Evolutionary conservation across 2,113 vertebrate genomes (phyloP).

Genomic region (Morone chrysops): DNA sequence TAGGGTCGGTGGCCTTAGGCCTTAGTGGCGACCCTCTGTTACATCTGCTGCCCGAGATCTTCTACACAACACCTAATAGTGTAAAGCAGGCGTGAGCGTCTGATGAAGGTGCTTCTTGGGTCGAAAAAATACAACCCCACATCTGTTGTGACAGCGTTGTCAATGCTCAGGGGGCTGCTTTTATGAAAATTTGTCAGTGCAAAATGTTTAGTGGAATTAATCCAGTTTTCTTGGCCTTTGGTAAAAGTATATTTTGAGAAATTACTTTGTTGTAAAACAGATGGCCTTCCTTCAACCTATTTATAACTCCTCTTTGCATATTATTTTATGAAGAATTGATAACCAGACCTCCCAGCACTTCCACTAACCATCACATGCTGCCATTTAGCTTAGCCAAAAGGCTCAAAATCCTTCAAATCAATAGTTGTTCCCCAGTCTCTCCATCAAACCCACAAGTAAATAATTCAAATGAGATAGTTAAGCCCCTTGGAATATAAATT

Average conservation of each 20-base stretch:
- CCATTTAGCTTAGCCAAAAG: slow-evolving; percentile 80
- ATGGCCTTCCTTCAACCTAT: slow-evolving; percentile 12
- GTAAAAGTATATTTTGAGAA: slow-evolving; percentile 22
- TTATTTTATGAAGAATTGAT: slow-evolving; percentile 52
- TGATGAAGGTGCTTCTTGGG: slow-evolving; percentile 5
- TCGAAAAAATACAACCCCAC: slow-evolving; percentile 27
- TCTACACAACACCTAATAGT: slow-evolving; percentile 1
- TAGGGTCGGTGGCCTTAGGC: slow-evolving; percentile 59
- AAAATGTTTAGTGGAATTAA: slow-evolving; percentile 40
- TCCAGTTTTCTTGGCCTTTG: slow-evolving; percentile 14
- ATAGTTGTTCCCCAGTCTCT: slow-evolving; percentile 77
- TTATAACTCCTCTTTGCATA: slow-evolving; percentile 11
- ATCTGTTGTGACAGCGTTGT: slow-evolving; percentile 42
- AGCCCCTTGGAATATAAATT: slow-evolving; percentile 78
- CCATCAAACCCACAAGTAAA: slow-evolving; percentile 80
- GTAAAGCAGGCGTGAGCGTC: background rate
- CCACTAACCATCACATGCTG: slow-evolving; percentile 53
- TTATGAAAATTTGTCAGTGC: slow-evolving; percentile 38
- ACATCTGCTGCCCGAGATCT: slow-evolving; percentile 49
- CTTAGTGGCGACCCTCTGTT: slow-evolving; percentile 44
- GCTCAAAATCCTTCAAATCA: slow-evolving; percentile 81
- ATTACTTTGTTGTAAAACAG: background rate
- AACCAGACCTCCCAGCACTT: slow-evolving; percentile 62
- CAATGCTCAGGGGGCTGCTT: slow-evolving; percentile 13
- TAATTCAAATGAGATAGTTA: slow-evolving; percentile 84